Conservation (phyloP, 2,888 invertebrate species). For the Ormyrus rosae region DNA sequence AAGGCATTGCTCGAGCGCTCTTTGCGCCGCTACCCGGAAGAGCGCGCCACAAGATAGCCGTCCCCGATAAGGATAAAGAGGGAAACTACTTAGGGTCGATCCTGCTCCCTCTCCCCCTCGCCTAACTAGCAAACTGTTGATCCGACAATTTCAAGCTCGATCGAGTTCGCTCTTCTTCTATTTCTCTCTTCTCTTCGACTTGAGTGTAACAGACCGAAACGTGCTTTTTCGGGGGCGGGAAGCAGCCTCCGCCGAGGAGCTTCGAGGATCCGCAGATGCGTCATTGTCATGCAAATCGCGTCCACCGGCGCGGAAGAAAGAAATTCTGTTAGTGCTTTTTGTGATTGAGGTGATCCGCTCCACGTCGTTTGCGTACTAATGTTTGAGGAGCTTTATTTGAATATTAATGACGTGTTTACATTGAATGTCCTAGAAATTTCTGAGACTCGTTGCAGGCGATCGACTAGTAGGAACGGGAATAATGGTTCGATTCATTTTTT, state of each 20-base stretch:
- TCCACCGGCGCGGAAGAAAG: background rate
- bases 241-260: background rate
- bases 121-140: conserved; percentile 64
- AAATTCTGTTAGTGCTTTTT: background rate
- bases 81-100: conserved; percentile 44
- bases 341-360: too few relatives aligned
- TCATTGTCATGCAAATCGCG: conserved; percentile 33
- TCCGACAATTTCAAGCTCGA: conserved; percentile 64
- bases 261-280: background rate
- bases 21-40: conserved; percentile 6
- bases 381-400: too few relatives aligned
- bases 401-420: too few relatives aligned
- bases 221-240: too few relatives aligned
- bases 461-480: too few relatives aligned
- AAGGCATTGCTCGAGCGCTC: too few relatives aligned
- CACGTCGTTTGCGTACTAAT: too few relatives aligned
- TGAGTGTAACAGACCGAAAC: too few relatives aligned
- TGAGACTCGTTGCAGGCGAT: too few relatives aligned
- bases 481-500: too few relatives aligned
- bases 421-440: too few relatives aligned
- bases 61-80: conserved; percentile 45
- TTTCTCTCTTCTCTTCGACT: background rate
- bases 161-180: conserved; percentile 51
- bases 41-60: conserved; percentile 37
- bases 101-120: conserved; percentile 24